These are phyloP conservation scores for Nebria ingens DNA, from an alignment of 1,140 invertebrate species.

Conservation along the genomic window DNA sequence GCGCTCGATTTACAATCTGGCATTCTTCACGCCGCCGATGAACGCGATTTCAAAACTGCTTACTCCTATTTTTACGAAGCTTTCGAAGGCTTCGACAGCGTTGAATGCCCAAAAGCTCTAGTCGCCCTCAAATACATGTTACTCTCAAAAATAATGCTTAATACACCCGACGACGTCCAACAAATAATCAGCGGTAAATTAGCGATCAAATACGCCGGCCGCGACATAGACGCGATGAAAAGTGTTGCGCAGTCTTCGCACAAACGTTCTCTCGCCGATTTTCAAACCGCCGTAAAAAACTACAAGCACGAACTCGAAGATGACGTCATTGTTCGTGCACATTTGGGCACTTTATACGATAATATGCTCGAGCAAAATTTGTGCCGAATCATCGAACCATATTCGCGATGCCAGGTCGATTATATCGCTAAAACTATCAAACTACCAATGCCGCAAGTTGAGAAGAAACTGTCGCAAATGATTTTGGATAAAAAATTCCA, in stretches of 20 bases:
- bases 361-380: slow-evolving; percentile 99
- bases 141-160: slow-evolving; percentile 96
- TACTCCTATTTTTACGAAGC: slow-evolving; percentile 99
- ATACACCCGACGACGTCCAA: slow-evolving; percentile 90
- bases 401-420: slow-evolving; percentile 87
- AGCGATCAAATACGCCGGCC: slow-evolving; percentile 90
- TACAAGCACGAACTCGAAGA: slow-evolving; percentile 88
- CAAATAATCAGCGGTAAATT: slow-evolving; percentile 93
- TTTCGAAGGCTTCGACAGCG: slow-evolving; percentile 97
- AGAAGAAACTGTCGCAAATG: slow-evolving; percentile 99
- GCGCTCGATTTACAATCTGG: slow-evolving; percentile 95
- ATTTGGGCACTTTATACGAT: slow-evolving; percentile 93
- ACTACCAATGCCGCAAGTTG: slow-evolving; percentile 80
- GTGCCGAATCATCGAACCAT: slow-evolving; percentile 97
- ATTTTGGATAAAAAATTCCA: slow-evolving; percentile 96
- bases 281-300: slow-evolving; percentile 75
- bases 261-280: slow-evolving; percentile 92
- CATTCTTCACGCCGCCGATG: slow-evolving; percentile 97
- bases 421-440: slow-evolving; percentile 76
- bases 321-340: slow-evolving; percentile 92
- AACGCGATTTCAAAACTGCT: slow-evolving; percentile 98
- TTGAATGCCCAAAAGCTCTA: slow-evolving; percentile 84
- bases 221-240: slow-evolving; percentile 96
- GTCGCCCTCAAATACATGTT: slow-evolving; percentile 98
- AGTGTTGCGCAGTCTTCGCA: slow-evolving; percentile 92